Evolutionary conservation across 2,888 invertebrate genomes (phyloP).

Genomic region (Pomacea canaliculata): DNA sequence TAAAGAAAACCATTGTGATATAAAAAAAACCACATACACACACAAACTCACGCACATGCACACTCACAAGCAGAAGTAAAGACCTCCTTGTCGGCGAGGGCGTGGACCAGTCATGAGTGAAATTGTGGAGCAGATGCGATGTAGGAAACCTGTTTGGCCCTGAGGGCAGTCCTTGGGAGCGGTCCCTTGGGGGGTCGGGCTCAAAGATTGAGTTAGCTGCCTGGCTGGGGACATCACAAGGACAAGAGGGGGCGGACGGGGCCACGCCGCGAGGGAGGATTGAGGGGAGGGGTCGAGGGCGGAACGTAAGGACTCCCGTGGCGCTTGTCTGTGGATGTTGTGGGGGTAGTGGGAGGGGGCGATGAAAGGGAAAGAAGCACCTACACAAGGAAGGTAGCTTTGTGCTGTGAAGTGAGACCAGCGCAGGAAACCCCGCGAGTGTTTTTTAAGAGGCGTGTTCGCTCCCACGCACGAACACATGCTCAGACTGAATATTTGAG

Average conservation of each 20-base stretch:
- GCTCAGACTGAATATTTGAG: no score
- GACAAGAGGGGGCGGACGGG: conserved; percentile 10
- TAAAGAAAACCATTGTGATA: conserved; percentile 5
- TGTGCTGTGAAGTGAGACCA: no score
- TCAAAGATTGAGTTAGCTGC: conserved; percentile 17
- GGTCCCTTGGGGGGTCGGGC: conserved; percentile 6
- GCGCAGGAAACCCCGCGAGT: no score
- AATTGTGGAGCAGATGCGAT: conserved; percentile 11
- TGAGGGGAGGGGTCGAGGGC: neutral
- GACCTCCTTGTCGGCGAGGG: no score
- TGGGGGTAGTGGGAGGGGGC: no score
- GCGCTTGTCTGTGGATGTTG: neutral
- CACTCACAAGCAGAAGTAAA: neutral
- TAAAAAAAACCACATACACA: neutral
- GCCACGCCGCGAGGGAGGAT: neutral
- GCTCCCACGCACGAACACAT: no score
- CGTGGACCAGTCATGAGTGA: no score
- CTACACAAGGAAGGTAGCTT: no score
- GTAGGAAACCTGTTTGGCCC: neutral
- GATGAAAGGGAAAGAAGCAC: neutral
- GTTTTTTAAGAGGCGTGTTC: no score
- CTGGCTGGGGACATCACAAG: conserved; percentile 6
- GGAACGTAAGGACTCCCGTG: neutral
- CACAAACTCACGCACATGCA: neutral
- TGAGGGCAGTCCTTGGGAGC: conserved; percentile 1